Evolutionary conservation across 2,797 vertebrate genomes (phyloP), one percentile per base, ranked within the genome.

Genomic region (Somateria mollissima): DNA sequence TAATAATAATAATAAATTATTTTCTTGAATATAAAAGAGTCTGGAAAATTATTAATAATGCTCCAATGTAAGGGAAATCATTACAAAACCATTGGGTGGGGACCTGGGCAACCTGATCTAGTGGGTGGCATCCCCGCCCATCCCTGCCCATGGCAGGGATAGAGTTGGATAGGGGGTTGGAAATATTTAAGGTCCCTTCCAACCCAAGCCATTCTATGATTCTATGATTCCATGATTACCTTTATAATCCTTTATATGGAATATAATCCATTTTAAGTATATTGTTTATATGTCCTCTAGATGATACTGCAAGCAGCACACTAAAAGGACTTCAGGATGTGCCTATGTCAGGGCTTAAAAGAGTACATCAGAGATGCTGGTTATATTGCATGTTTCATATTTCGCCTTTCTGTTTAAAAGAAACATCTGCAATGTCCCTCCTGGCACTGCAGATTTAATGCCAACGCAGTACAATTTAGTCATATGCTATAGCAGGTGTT

Each of bases 401-500:
- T 66, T 75, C 62, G 80, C 37, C 73, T 75, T 80, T 85, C 65
- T 32, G 62, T 41, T 86, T 84, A 39, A 93, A 92, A 57, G 78
- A 80, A 94, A 66, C 82, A 81, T 49, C 84, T 96, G 79, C 82
- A 94, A 36, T 51, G 51, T 47, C 45, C 41, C 53, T 91, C 73
- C 43, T 72, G 84, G 76, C 76, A 88, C 57, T 86, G 79, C 82
- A 86, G 45, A 60, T 96, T 86, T 89, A 86, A 72, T 83, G 62
- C 72, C 72, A 89, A 28, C 69, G 37, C n/a, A 45, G 84, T 58
- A 60, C 37, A 75, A 58, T 80, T 93, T 80, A 87, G 62, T 93
- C 84, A 56, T 32, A 36, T 62, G 69, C 69, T 85, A 28, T 32
- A 89, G 90, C 89, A 92, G 92, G 75, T 89, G 89, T 83, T 95